These are phyloP conservation scores for Erebia palarica DNA, from an alignment of 2,888 invertebrate species.

Conservation along the genomic window DNA sequence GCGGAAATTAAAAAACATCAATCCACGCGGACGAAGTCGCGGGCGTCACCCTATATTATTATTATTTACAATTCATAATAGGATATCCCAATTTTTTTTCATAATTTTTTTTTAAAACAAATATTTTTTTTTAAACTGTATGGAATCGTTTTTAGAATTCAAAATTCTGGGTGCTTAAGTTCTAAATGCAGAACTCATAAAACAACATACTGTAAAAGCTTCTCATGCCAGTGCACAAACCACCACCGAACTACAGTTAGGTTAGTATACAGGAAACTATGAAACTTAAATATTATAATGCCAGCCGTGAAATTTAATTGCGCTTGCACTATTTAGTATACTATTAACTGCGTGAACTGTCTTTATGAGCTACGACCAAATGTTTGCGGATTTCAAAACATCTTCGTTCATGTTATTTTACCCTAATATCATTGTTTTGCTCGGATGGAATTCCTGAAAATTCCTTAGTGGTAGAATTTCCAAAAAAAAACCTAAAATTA, in stretches of 20 bases:
- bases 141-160: not conserved
- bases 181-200: slow-evolving; percentile 16
- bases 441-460: too few species aligned
- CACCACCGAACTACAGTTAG: slow-evolving; percentile 21
- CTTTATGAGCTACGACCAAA: slow-evolving; percentile 15
- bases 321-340: slow-evolving; percentile 16
- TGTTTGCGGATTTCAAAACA: slow-evolving; percentile 9
- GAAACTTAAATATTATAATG: slow-evolving; percentile 24
- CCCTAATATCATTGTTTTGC: too few species aligned
- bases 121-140: too few species aligned
- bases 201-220: slow-evolving; percentile 15
- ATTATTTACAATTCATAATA: too few species aligned
- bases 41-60: too few species aligned
- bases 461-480: too few species aligned
- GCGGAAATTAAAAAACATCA: too few species aligned
- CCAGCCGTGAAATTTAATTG: slow-evolving; percentile 29
- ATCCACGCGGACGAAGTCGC: too few species aligned
- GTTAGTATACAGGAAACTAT: not conserved
- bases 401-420: not conserved
- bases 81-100: too few species aligned
- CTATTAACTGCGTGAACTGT: slow-evolving; percentile 1
- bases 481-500: too few species aligned
- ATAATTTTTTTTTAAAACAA: too few species aligned
- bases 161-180: not conserved
- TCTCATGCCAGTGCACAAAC: not conserved